Conservation (phyloP, 2,888 invertebrate species). For the Thera obeliscata region DNA sequence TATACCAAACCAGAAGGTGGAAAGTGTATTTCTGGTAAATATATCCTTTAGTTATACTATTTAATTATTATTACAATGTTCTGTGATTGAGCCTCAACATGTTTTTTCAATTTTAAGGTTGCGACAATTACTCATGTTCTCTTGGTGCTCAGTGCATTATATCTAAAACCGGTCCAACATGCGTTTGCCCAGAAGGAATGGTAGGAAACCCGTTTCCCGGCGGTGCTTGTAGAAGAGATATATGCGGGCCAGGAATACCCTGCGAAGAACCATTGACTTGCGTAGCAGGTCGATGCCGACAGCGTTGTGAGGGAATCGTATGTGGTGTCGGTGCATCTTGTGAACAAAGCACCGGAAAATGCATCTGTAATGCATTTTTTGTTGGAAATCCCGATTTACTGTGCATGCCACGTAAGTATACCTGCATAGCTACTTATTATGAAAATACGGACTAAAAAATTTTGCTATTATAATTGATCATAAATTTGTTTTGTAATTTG, state of each 20-base stretch:
- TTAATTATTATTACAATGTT: not conserved
- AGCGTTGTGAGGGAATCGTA: slow-evolving; percentile 93
- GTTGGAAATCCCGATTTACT: slow-evolving; percentile 94
- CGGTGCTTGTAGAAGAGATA: slow-evolving; percentile 91
- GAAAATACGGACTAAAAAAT: not conserved
- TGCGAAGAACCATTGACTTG: slow-evolving; percentile 92
- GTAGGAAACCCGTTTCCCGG: slow-evolving; percentile 97
- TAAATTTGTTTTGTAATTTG: slow-evolving; percentile 15
- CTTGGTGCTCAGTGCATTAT: slow-evolving; percentile 93
- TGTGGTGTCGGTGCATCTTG: slow-evolving; percentile 96
- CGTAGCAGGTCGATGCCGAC: slow-evolving; percentile 94
- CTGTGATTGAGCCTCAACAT: not conserved
- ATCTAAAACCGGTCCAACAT: slow-evolving; percentile 92
- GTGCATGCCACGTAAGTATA: slow-evolving; percentile 94
- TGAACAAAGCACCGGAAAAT: slow-evolving; percentile 91
- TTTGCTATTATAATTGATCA: no score
- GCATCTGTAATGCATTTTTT: slow-evolving; percentile 94
- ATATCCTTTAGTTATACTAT: not conserved
- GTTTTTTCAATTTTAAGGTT: slow-evolving; percentile 81
- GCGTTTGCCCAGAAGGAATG: slow-evolving; percentile 94
- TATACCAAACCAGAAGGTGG: slow-evolving; percentile 91
- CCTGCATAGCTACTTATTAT: not conserved
- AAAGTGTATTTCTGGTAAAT: slow-evolving; percentile 91
- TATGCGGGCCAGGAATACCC: slow-evolving; percentile 90
- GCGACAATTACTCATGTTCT: slow-evolving; percentile 91